These are phyloP conservation scores for Holothuria leucospilota DNA, from an alignment of 53 echinoderm and acorn worm genomes.

Conservation along the genomic window DNA sequence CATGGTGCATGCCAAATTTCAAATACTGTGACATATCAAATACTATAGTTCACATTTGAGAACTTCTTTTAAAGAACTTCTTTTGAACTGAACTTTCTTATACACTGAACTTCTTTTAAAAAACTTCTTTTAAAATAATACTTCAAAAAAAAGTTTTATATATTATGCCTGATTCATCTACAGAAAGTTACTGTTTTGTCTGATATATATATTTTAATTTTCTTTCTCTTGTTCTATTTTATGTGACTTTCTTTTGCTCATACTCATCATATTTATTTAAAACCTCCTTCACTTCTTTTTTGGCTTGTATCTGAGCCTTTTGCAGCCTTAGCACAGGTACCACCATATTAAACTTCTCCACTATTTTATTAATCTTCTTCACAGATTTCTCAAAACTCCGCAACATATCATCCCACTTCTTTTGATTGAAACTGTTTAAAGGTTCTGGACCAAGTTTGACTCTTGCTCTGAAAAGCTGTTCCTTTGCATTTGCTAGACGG, in stretches of 20 bases:
- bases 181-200: no score
- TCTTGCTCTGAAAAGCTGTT: conserved; percentile 64
- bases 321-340: conserved; percentile 69
- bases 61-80: no score
- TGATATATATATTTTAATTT: no score
- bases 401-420: conserved; percentile 64
- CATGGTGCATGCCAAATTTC: no score
- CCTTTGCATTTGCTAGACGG: conserved; percentile 57
- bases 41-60: no score
- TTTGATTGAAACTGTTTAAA: conserved; percentile 62
- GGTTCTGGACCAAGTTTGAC: conserved; percentile 80
- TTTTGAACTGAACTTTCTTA: no score
- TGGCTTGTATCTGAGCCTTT: conserved; percentile 54
- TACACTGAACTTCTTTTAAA: no score
- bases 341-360: conserved; percentile 72
- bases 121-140: no score
- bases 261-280: conserved; percentile 52
- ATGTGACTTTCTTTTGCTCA: background rate
- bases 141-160: no score
- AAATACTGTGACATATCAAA: no score
- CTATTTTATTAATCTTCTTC: conserved; percentile 64
- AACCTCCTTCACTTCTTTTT: conserved; percentile 74
- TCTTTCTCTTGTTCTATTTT: no score
- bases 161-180: no score
- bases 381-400: conserved; percentile 53